Evolutionary conservation across 1,140 invertebrate species (phyloP).

Genomic region (Drosophila nigromelanica): DNA sequence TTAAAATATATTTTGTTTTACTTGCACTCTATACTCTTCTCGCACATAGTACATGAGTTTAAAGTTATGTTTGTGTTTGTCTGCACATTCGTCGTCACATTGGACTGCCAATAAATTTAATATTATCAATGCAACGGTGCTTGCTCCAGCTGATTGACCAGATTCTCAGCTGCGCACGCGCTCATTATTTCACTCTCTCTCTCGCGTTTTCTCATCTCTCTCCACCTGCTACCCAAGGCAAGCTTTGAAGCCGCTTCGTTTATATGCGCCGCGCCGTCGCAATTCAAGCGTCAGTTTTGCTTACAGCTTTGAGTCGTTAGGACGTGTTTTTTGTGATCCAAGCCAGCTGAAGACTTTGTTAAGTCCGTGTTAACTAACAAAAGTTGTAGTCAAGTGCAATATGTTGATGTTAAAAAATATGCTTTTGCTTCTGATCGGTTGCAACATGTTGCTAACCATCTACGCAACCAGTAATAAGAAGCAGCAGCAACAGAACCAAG

Average conservation of each 20-base stretch:
- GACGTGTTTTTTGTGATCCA: constrained; percentile 45
- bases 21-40: constrained; percentile 5
- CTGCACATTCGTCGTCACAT: constrained; percentile 3
- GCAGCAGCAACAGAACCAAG: constrained; percentile 64
- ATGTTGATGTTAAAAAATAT: constrained; percentile 54
- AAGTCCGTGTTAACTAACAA: constrained; percentile 34
- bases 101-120: constrained; percentile 26
- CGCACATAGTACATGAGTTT: too few species aligned
- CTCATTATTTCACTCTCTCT: background rate
- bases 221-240: constrained; percentile 2
- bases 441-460: constrained; percentile 46
- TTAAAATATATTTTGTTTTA: constrained; percentile 26
- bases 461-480: constrained; percentile 51
- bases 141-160: constrained; percentile 43
- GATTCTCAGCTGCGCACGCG: constrained; percentile 43
- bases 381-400: constrained; percentile 40
- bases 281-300: constrained; percentile 58
- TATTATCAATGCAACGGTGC: constrained; percentile 20
- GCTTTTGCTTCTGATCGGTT: constrained; percentile 55
- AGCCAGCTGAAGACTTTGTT: constrained; percentile 1
- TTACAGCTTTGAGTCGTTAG: constrained; percentile 54
- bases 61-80: background rate
- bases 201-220: background rate
- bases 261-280: constrained; percentile 66
- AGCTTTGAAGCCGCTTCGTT: constrained; percentile 44